A percentile compares a stretch with the other conserved stretches of the same genome.
phyloP scores from a whole-genome alignment of 2,113 vertebrate genomes.

The Barbus barbus region DNA sequence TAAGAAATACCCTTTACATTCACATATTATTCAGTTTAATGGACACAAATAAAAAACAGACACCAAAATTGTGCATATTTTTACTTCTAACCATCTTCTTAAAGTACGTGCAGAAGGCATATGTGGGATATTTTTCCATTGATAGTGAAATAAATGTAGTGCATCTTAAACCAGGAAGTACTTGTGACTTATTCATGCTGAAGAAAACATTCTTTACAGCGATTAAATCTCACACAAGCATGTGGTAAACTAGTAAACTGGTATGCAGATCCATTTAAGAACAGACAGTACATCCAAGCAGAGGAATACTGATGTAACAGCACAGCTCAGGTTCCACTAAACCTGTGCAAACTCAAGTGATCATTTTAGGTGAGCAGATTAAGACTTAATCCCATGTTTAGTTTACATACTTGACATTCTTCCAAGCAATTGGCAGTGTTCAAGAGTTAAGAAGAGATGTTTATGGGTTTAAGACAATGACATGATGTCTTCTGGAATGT shows the following conservation, averaged over 20 bases:
- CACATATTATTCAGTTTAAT: background rate
- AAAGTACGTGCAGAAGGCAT: background rate
- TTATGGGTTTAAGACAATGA: conserved; percentile 2
- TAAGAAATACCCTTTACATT: background rate
- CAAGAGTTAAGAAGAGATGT: background rate
- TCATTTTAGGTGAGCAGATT: background rate
- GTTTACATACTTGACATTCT: conserved; percentile 22
- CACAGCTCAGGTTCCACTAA: conserved; percentile 22
- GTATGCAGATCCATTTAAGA: background rate
- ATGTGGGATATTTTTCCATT: background rate
- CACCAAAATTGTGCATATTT: background rate
- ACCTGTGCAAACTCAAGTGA: conserved; percentile 3
- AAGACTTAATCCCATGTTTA: background rate
- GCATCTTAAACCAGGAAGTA: background rate
- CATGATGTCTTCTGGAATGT: background rate
- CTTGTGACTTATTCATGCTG: background rate
- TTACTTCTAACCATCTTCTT: background rate
- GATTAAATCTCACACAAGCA: conserved; percentile 14
- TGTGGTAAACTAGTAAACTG: background rate
- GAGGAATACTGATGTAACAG: background rate
- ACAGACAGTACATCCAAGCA: background rate
- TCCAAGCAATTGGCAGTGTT: conserved; percentile 5
- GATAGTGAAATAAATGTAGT: background rate
- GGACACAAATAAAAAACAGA: background rate
- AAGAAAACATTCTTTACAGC: conserved; percentile 21